A percentile compares a stretch with the other conserved stretches of the same genome.
Conservation (phyloP, 2,888 invertebrate species). For the Lasioglossum leucozonium region DNA sequence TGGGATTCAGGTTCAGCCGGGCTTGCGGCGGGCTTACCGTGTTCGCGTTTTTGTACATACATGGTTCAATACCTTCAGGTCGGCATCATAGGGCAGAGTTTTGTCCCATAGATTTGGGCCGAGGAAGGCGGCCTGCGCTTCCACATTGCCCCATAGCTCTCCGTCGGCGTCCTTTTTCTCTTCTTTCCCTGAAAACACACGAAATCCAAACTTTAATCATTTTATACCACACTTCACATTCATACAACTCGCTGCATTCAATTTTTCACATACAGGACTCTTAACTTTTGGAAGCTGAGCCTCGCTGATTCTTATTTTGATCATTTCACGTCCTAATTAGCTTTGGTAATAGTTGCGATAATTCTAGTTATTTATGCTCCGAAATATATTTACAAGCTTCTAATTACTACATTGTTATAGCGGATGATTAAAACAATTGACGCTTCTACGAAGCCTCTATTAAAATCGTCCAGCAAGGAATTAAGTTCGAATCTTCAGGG, state of each 20-base stretch:
- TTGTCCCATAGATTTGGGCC: conserved; percentile 99
- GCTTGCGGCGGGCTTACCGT: conserved; percentile 80
- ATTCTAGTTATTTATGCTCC: no score
- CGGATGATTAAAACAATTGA: no score
- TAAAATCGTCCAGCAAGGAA: not conserved
- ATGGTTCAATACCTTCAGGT: conserved; percentile 93
- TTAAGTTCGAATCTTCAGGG: not conserved
- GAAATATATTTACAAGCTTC: no score
- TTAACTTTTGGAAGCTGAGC: not conserved
- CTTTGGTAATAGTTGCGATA: no score
- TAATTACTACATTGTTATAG: no score
- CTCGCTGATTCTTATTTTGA: not conserved
- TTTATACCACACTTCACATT: not conserved
- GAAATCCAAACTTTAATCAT: not conserved
- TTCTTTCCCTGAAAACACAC: conserved; percentile 84
- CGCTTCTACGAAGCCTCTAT: not conserved
- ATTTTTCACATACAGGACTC: no score
- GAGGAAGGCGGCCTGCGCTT: conserved; percentile 97
- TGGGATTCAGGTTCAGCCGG: conserved; percentile 46
- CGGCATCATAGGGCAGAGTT: conserved; percentile 95
- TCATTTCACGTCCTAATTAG: no score
- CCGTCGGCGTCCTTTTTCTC: conserved; percentile 92
- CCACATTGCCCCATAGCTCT: conserved; percentile 93
- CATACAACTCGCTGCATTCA: no score
- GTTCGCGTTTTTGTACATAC: conserved; percentile 83